Evolutionary conservation across 2,888 invertebrate genomes (phyloP).

Genomic region (Congeria kusceri): DNA sequence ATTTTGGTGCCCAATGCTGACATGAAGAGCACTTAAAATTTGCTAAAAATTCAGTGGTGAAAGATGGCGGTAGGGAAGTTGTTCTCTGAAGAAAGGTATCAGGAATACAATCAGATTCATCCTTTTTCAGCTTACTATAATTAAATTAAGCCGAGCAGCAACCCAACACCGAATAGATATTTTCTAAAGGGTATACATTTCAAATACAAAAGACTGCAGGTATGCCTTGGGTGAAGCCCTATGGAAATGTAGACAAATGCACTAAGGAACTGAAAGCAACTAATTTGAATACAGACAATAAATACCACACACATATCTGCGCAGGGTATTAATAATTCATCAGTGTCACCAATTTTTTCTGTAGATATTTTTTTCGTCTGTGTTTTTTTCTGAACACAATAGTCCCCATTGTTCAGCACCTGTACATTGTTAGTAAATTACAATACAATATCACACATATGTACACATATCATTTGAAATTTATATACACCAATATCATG

Average conservation of each 20-base stretch:
- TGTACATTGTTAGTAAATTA: no score
- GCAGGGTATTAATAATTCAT: not conserved
- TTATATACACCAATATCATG: no score
- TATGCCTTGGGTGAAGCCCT: not conserved
- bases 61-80: conserved; percentile 26
- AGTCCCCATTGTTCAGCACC: no score
- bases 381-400: no score
- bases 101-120: conserved; percentile 35
- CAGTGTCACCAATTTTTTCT: not conserved
- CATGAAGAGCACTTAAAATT: not conserved
- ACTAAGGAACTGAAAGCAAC: not conserved
- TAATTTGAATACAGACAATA: conserved; percentile 1
- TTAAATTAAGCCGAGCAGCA: conserved; percentile 29
- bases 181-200: not conserved
- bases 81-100: conserved; percentile 36
- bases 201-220: conserved; percentile 4
- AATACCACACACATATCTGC: conserved; percentile 2
- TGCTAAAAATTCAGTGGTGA: conserved; percentile 33
- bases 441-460: no score
- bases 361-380: no score
- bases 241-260: conserved; percentile 9
- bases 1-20: not conserved
- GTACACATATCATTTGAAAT: no score
- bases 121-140: conserved; percentile 33
- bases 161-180: not conserved